Percentiles rank a stretch among this genome's conserved stretches.
Conservation (phyloP, 2,113 vertebrate species). For the Lepidothrix coronata region DNA sequence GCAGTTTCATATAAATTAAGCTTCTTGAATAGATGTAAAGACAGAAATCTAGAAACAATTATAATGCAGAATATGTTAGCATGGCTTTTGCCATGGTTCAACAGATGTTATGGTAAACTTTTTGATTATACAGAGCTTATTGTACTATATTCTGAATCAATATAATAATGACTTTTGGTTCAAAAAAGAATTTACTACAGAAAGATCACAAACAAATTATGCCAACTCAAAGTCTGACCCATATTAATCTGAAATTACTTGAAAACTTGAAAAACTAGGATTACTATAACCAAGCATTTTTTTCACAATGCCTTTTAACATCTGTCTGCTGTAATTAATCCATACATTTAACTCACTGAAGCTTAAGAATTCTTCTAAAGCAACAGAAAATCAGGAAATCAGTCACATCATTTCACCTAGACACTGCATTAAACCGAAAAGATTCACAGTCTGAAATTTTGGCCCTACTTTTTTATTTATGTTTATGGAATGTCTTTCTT, state of each 20-base stretch:
- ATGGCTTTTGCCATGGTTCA: neutral
- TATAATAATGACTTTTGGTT: neutral
- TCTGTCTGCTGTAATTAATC: neutral
- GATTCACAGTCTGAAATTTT: neutral
- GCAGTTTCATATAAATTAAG: neutral
- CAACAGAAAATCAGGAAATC: neutral
- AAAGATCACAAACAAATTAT: neutral
- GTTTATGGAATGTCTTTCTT: neutral
- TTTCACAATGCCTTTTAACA: neutral
- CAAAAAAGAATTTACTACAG: neutral
- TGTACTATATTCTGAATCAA: neutral
- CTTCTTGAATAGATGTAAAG: neutral
- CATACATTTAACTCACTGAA: neutral
- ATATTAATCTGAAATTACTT: neutral
- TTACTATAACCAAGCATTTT: neutral
- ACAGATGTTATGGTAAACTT: neutral
- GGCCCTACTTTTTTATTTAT: neutral
- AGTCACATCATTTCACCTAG: neutral
- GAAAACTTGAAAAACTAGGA: slow-evolving; percentile 4
- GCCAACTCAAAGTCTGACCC: neutral
- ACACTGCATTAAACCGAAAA: neutral
- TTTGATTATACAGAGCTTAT: neutral
- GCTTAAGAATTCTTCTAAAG: neutral
- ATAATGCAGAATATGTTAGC: neutral
- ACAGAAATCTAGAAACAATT: neutral